These are phyloP conservation scores for Parambassis ranga DNA, from an alignment of 2,797 vertebrate species.

Conservation along the genomic window DNA sequence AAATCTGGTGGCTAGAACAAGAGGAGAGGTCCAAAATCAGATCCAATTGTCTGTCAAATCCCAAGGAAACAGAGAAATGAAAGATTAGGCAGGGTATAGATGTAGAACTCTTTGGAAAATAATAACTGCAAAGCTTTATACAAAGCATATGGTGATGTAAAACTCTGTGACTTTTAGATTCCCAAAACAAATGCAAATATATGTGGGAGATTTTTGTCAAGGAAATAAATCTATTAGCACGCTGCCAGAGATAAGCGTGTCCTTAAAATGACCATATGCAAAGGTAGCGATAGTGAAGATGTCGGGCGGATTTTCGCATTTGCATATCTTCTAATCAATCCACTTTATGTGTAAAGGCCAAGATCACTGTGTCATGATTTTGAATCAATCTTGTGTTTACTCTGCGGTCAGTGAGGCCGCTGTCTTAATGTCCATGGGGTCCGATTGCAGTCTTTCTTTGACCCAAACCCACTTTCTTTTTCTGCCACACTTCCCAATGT, in stretches of 20 bases:
- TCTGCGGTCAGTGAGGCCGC: neutral
- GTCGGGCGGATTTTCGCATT: constrained; percentile 64
- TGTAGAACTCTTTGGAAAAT: constrained; percentile 10
- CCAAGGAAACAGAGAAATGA: constrained; percentile 9
- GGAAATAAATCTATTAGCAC: constrained; percentile 63
- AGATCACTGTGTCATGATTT: constrained; percentile 56
- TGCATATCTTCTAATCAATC: constrained; percentile 78
- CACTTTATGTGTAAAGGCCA: constrained; percentile 43
- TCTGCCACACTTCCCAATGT: constrained; percentile 26
- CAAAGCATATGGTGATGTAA: neutral
- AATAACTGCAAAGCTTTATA: neutral
- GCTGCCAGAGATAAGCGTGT: constrained; percentile 71
- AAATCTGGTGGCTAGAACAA: constrained; percentile 45
- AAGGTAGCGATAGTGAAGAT: constrained; percentile 72
- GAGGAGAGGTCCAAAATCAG: constrained; percentile 41
- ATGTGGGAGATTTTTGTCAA: constrained; percentile 15
- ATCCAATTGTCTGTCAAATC: constrained; percentile 41
- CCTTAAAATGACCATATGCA: constrained; percentile 80
- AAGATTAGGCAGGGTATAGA: constrained; percentile 11
- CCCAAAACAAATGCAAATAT: constrained; percentile 53
- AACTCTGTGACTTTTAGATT: constrained; percentile 25
- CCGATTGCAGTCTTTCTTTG: constrained; percentile 15
- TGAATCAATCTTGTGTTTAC: constrained; percentile 18
- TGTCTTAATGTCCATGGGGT: neutral
- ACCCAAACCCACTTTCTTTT: constrained; percentile 4